phyloP scores from a whole-genome alignment of 2,797 vertebrate genomes.

The Spinibarbus caldwelli region DNA sequence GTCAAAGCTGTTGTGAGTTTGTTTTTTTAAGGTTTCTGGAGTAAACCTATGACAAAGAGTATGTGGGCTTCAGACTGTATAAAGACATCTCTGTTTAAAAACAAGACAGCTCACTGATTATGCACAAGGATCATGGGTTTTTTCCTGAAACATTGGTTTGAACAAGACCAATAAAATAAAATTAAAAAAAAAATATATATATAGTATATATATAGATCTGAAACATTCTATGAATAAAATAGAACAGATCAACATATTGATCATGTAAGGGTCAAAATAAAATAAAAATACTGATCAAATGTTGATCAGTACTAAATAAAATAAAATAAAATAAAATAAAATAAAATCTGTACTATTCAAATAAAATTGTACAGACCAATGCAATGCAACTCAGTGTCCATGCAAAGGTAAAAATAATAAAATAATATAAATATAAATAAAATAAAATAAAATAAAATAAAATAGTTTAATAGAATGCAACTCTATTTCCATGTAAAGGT shows the following conservation, averaged over 20 bases:
- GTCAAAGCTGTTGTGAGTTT: constrained; percentile 76
- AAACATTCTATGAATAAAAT: too few species aligned
- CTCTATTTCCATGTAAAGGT: background rate
- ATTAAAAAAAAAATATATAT: too few species aligned
- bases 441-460: too few species aligned
- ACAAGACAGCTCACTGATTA: constrained; percentile 38
- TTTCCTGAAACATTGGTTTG: constrained; percentile 10
- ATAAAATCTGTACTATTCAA: too few species aligned
- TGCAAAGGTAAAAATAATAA: too few species aligned
- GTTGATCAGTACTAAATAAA: constrained; percentile 11
- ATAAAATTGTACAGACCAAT: too few species aligned
- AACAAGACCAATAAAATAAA: background rate
- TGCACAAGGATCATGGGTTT: background rate
- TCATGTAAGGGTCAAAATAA: background rate
- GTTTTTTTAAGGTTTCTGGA: constrained; percentile 71
- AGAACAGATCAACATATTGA: background rate
- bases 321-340: too few species aligned
- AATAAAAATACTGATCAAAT: background rate
- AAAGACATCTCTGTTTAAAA: constrained; percentile 39
- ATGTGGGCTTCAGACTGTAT: constrained; percentile 72
- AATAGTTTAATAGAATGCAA: background rate
- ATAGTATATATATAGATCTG: background rate
- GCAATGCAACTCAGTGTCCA: too few species aligned
- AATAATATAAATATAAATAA: too few species aligned
- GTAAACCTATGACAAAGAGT: constrained; percentile 71